Base-by-base conservation (phyloP, 2,888 invertebrate species). In the Andrena dorsata region DNA sequence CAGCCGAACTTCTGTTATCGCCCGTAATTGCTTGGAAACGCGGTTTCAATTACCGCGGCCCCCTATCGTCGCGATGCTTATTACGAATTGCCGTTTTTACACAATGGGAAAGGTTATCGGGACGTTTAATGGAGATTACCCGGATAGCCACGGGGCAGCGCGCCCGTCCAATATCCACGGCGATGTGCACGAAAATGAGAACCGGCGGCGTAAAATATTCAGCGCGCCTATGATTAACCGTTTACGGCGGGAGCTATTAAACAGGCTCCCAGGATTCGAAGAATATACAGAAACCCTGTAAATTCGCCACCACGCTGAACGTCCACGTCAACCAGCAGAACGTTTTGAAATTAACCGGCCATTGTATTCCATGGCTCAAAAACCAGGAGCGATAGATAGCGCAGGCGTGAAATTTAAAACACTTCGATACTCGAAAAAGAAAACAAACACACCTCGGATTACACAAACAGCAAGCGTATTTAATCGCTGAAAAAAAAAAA, bases 1-100 rank as follows among this genome's bases (percentile, higher is more conserved):
- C 76, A 60, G 35, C 28, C 56, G 3, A 16, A 78, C 69, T 75
- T 58, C 53, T 28, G 58, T 70, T 70, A 60, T 70, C 41, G 6
- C 51, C 65, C 23, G 51, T 51, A 65, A 65, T 76, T 60, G 70
- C 30, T 28, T 20, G 4, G 47, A 49, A 20, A 23, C 41, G 16
- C 20, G 10, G 7, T 26, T 63, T 53, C 78, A 20, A 78, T 74
- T 47, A 68, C 41, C 26, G 32, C 32, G 6, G 10, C 10, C 16
- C 0, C 7, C n/a, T 5, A 35, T 41, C 8, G 56, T 53, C 28
- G 73, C 56, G 56, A 56, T 58, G 66, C 73, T 26, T 56, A 10
- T 26, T 56, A 23, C 63, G 51, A 68, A 68, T 74, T 20, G 63
- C 26, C 47, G 49, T 68, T 63, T 64, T 16, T 10, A 8, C 30